These are phyloP conservation scores for Orthonyx spaldingii DNA, from an alignment of 2,113 vertebrate genomes.

Conservation along the genomic window DNA sequence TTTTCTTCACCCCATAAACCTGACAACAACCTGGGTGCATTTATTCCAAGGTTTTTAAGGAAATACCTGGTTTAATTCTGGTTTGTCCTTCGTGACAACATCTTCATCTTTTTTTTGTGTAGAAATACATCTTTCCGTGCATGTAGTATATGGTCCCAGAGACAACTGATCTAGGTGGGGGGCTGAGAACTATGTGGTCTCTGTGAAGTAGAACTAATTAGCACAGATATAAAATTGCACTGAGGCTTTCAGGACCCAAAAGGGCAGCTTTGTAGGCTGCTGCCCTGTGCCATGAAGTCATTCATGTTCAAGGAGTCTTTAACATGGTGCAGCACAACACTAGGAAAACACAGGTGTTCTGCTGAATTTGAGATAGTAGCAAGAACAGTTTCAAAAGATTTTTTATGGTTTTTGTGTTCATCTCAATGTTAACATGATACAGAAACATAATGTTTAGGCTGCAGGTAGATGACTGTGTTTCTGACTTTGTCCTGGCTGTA, in stretches of 20 bases:
- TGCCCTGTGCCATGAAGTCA: background rate
- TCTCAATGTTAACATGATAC: background rate
- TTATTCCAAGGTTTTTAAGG: background rate
- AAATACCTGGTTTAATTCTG: background rate
- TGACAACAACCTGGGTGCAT: background rate
- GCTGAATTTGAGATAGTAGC: background rate
- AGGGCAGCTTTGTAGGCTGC: background rate
- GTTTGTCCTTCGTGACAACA: background rate
- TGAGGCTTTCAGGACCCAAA: background rate
- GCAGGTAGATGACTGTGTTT: background rate
- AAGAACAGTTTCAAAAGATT: background rate
- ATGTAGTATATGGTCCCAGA: background rate
- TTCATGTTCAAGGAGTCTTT: background rate
- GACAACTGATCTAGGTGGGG: background rate
- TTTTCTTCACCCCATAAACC: background rate
- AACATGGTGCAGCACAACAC: background rate
- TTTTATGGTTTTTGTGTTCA: background rate
- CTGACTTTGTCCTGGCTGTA: background rate
- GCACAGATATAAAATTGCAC: background rate
- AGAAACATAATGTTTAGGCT: background rate
- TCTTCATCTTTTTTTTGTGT: background rate
- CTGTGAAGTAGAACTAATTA: conserved; percentile 46
- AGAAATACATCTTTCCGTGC: background rate
- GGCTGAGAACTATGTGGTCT: background rate
- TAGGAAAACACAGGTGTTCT: background rate